Evolutionary conservation across 92 coral and sea anemone species (phyloP).

Genomic region (Umimayanthus chanpuru): DNA sequence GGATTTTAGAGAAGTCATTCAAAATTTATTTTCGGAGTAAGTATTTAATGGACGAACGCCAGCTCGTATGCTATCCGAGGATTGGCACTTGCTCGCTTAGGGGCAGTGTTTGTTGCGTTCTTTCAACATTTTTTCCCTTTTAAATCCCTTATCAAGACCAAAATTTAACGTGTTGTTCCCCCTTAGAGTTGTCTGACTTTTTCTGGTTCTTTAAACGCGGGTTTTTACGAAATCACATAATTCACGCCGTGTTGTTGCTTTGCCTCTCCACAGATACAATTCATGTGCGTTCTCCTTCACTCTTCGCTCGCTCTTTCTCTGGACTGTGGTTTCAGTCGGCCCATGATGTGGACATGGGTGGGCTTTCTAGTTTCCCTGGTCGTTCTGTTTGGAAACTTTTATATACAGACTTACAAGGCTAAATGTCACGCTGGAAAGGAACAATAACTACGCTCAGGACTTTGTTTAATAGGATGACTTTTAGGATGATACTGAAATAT

Average conservation of each 20-base stretch:
- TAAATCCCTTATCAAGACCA: no score
- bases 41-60: no score
- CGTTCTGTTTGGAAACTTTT: slow-evolving; percentile 79
- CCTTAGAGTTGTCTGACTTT: no score
- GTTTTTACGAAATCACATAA: not conserved
- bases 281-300: slow-evolving; percentile 58
- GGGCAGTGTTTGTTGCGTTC: no score
- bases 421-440: slow-evolving; percentile 29
- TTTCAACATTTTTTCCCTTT: no score
- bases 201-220: not conserved
- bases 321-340: slow-evolving; percentile 72
- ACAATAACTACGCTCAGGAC: not conserved
- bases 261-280: slow-evolving; percentile 72
- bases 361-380: slow-evolving; percentile 64
- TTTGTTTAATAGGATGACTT: not conserved
- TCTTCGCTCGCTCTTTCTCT: slow-evolving; percentile 57
- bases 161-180: no score
- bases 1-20: no score
- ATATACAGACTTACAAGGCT: slow-evolving; percentile 66
- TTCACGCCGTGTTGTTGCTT: not conserved
- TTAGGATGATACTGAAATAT: not conserved
- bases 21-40: no score
- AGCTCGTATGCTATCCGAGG: no score
- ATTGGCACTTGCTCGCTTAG: no score
- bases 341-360: slow-evolving; percentile 71